phyloP scores from a whole-genome alignment of 2,113 vertebrate species.

The Falco punctatus region DNA sequence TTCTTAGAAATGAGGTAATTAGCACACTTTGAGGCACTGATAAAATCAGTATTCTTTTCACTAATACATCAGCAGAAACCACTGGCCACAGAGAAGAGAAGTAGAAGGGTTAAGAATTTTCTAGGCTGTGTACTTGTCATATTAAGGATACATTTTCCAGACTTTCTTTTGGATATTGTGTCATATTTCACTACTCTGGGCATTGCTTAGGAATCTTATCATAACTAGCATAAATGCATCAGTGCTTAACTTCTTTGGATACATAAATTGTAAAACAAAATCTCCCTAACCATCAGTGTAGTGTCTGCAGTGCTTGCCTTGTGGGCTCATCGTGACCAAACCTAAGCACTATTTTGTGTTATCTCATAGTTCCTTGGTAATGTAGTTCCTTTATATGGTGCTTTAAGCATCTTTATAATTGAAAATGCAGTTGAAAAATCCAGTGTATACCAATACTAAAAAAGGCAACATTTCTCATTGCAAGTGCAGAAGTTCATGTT shows the following conservation, averaged over 20 bases:
- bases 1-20: slow-evolving; percentile 45
- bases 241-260: not conserved
- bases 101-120: slow-evolving; percentile 27
- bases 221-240: not conserved
- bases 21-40: not conserved
- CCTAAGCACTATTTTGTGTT: not conserved
- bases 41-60: slow-evolving; percentile 23
- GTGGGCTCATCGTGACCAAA: not conserved
- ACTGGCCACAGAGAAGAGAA: not conserved
- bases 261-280: slow-evolving; percentile 6
- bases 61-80: not conserved
- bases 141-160: slow-evolving; percentile 16
- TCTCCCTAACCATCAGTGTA: not conserved
- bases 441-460: not conserved
- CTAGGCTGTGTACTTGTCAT: not conserved
- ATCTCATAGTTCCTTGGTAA: not conserved
- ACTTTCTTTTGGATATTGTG: not conserved
- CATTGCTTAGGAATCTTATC: not conserved
- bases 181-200: not conserved
- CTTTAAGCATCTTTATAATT: not conserved
- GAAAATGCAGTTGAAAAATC: not conserved
- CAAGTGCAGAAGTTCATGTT: not conserved
- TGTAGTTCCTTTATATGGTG: not conserved
- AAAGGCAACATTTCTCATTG: slow-evolving; percentile 13
- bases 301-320: not conserved